These are phyloP conservation scores for Philhelius pedissequus DNA, from an alignment of 2,888 invertebrate genomes.

Conservation along the genomic window DNA sequence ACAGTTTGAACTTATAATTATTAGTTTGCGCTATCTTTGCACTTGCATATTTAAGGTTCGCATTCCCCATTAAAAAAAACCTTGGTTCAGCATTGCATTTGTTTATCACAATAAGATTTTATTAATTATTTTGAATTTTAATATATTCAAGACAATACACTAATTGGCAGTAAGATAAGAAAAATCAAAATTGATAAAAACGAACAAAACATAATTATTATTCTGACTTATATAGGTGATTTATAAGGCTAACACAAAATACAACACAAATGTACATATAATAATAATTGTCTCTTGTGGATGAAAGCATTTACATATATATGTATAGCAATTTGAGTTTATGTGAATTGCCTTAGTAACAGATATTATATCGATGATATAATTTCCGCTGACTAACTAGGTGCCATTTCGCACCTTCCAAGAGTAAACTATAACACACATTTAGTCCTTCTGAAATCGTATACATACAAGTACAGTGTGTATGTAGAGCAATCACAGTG, in stretches of 20 bases:
- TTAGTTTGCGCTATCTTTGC: no score
- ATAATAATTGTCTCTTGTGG: not conserved
- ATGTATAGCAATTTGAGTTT: not conserved
- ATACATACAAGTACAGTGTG: not conserved
- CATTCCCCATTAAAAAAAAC: not conserved
- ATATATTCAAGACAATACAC: not conserved
- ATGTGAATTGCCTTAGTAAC: not conserved
- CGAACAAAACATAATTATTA: not conserved
- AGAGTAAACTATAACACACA: not conserved
- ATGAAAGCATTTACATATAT: no score
- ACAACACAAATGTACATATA: not conserved
- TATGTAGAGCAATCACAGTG: not conserved
- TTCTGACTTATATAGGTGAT: not conserved
- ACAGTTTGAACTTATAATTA: no score
- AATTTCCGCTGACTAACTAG: conserved; percentile 21
- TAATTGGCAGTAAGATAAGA: not conserved
- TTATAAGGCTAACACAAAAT: not conserved
- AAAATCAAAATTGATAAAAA: not conserved
- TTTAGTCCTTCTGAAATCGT: not conserved
- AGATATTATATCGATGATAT: conserved; percentile 34
- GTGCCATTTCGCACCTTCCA: conserved; percentile 22
- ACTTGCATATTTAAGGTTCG: no score
- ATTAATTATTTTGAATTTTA: not conserved
- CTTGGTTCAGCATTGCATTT: not conserved
- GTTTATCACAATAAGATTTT: no score